Base-by-base conservation (phyloP, 2,888 invertebrate genomes). In the Orthosia gracilis region DNA sequence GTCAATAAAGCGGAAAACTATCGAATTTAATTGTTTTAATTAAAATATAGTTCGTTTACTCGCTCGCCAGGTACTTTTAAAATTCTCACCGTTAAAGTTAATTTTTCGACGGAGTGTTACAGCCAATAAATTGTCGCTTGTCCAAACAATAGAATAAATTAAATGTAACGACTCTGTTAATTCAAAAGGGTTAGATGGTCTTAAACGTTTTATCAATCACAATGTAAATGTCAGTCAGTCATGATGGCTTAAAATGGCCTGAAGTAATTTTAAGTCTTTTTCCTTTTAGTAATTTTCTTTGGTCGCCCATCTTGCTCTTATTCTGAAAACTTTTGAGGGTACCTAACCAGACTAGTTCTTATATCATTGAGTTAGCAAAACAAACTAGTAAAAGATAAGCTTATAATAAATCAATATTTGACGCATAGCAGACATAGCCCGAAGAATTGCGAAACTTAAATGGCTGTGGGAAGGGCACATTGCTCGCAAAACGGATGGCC, bases 1-100 rank as follows among this genome's bases (percentile, higher is more conserved):
- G 90, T 92, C 90, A 93, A 94, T 95, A 94, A 93, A 92, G 91
- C 92, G 94, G 92, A 93, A 94, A 94, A 94, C 95, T 93, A 94
- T 92, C 90, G 90, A 90, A 91, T 92, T 94, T 93, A 93, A 94
- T 91, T 87, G 93, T 90, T 93, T 95, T 94, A 94, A 95, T 95
- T 94, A 93, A 94, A 83, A 94, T 92, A 91, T 90, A 82, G 86
- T 87, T 83, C 87, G 88, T 85, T 87, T 74, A 74, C 49, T 78
- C 71, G 64, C 75, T 21, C 47, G 58, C 69, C 18, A 45, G 61
- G 72, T 80, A 66, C 68, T 77, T 77, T 65, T 74, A 61, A 85
- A 86, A 77, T 80, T 59, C 17, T 52, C 23, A 23, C 17, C 23
- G 52, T 81, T 64, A 68, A 77, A 69, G 67, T 71, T 40, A 64